phyloP scores from a whole-genome alignment of 2,888 invertebrate genomes.

The Omphaloscelis lunosa region DNA sequence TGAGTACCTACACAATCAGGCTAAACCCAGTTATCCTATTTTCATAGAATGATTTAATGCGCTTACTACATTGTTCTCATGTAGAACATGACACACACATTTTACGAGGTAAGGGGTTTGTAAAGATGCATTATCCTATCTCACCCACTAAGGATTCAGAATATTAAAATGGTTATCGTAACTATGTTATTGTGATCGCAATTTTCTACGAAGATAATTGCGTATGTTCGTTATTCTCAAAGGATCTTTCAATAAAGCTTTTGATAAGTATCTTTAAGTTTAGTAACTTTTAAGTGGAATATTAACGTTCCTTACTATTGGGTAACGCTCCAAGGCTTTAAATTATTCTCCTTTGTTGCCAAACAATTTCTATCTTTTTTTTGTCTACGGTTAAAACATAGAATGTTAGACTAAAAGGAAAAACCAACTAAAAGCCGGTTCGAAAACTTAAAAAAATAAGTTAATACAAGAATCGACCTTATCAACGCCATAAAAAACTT shows the following conservation, averaged over 20 bases:
- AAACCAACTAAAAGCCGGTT: not conserved
- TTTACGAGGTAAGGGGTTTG: slow-evolving; percentile 12
- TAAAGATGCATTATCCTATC: not conserved
- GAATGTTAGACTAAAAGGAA: not conserved
- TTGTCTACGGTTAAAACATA: not conserved
- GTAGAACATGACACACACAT: slow-evolving; percentile 14
- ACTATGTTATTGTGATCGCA: not conserved
- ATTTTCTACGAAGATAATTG: not conserved
- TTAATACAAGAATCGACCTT: slow-evolving; percentile 19
- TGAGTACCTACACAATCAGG: slow-evolving; percentile 65
- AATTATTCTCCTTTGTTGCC: not conserved
- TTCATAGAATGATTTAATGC: slow-evolving; percentile 60
- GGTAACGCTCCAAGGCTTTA: not conserved
- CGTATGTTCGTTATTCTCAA: not conserved
- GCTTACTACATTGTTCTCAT: slow-evolving; percentile 43
- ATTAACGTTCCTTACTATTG: not conserved
- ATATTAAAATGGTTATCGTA: slow-evolving; percentile 18
- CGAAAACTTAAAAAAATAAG: slow-evolving; percentile 3
- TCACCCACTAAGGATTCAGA: slow-evolving; percentile 17
- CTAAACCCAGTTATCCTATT: slow-evolving; percentile 66
- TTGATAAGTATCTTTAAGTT: not conserved
- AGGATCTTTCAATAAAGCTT: slow-evolving; percentile 4
- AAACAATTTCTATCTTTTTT: not conserved
- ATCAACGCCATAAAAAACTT: slow-evolving; percentile 41
- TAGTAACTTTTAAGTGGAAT: too few species aligned